A percentile compares a stretch with the other conserved stretches of the same genome.
Conservation (phyloP, 2,888 invertebrate genomes). For the Orthonevra nobilis region DNA sequence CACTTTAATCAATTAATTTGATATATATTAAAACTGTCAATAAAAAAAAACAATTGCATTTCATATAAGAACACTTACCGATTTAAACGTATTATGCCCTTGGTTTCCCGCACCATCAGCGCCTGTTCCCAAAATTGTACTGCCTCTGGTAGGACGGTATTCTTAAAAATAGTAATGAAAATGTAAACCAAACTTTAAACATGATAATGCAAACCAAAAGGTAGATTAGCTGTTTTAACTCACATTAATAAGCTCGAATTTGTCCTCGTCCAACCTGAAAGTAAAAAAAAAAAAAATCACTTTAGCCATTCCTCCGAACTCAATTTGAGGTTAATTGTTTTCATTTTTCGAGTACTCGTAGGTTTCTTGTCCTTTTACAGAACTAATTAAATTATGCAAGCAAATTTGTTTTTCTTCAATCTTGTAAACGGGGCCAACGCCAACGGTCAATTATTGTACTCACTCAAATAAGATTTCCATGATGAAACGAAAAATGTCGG, state of each 20-base stretch:
- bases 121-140: conserved; percentile 97
- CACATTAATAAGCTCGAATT: conserved; percentile 93
- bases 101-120: conserved; percentile 92
- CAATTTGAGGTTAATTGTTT: conserved; percentile 17
- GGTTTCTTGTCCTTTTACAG: background rate
- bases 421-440: too few species aligned
- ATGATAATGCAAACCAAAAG: too few species aligned
- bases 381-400: too few species aligned
- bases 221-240: too few species aligned
- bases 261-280: conserved; percentile 89
- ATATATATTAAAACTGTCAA: too few species aligned
- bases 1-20: too few species aligned
- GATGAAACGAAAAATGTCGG: too few species aligned
- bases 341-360: background rate
- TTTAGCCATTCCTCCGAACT: too few species aligned
- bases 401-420: too few species aligned
- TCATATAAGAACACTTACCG: conserved; percentile 83
- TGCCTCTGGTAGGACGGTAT: conserved; percentile 93
- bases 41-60: too few species aligned
- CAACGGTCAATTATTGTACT: too few species aligned
- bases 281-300: conserved; percentile 63
- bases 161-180: conserved; percentile 81
- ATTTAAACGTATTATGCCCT: conserved; percentile 91
- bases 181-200: background rate
- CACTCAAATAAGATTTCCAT: too few species aligned